Conservation (phyloP, 1,140 invertebrate species). For the Pygmarrhopalites habei region DNA sequence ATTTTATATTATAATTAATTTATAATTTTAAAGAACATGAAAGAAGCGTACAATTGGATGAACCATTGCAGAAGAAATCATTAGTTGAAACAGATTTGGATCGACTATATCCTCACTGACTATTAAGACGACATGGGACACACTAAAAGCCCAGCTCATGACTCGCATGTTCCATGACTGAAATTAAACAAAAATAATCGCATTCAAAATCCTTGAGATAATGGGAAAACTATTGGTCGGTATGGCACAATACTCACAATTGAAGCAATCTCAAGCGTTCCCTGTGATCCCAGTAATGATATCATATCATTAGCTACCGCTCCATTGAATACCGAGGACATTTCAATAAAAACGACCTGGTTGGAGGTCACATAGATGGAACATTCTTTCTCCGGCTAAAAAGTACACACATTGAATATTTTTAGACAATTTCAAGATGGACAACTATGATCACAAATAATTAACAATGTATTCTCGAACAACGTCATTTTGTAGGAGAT, state of each 20-base stretch:
- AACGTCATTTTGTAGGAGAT: too few species aligned
- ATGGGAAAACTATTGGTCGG: background rate
- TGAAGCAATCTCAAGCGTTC: slow-evolving; percentile 25
- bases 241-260: slow-evolving; percentile 21
- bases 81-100: slow-evolving; percentile 31
- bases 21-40: background rate
- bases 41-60: slow-evolving; percentile 25
- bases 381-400: slow-evolving; percentile 16
- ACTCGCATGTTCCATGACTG: slow-evolving; percentile 34
- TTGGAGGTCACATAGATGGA: slow-evolving; percentile 21
- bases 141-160: slow-evolving; percentile 31
- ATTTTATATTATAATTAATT: too few species aligned
- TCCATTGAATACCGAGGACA: slow-evolving; percentile 29
- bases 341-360: slow-evolving; percentile 29
- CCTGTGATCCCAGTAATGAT: slow-evolving; percentile 16
- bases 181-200: background rate
- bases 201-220: background rate
- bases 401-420: too few species aligned
- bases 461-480: too few species aligned
- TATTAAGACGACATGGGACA: slow-evolving; percentile 31
- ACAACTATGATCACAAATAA: too few species aligned
- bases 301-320: slow-evolving; percentile 24
- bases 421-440: too few species aligned
- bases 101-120: slow-evolving; percentile 29
- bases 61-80: slow-evolving; percentile 27